Evolutionary conservation across 2,113 vertebrate genomes (phyloP).

Genomic region (Pluvianellus socialis): DNA sequence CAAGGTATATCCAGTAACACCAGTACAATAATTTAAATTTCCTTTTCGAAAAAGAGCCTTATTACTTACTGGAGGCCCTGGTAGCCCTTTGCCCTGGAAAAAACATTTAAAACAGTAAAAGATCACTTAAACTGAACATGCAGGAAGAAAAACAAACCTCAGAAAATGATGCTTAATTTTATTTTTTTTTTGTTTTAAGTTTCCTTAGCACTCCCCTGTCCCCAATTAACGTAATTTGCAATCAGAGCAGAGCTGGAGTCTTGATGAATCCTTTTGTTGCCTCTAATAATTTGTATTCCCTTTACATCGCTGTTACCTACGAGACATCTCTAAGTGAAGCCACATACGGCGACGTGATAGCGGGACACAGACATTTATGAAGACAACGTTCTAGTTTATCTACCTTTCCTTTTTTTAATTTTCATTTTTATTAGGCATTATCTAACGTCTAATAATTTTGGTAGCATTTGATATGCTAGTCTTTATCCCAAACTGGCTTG

Average conservation of each 20-base stretch:
- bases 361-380: neutral
- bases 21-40: neutral
- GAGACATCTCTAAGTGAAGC: neutral
- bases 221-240: neutral
- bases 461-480: neutral
- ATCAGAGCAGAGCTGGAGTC: neutral
- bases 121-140: neutral
- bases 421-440: neutral
- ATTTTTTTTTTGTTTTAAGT: neutral
- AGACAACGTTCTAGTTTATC: neutral
- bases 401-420: neutral
- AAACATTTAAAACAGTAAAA: slow-evolving; percentile 47
- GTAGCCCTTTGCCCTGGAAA: slow-evolving; percentile 91
- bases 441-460: neutral
- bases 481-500: neutral
- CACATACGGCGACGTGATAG: neutral
- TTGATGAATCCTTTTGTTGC: neutral
- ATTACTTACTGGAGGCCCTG: slow-evolving; percentile 91
- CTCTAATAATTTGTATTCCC: neutral
- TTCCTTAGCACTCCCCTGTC: neutral
- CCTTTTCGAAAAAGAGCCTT: neutral
- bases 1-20: neutral
- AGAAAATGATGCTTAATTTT: neutral
- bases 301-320: neutral
- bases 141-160: neutral